Evolutionary conservation across 2,888 invertebrate genomes (phyloP), one percentile per base, ranked within the genome.

Genomic region (Orthosia gracilis): DNA sequence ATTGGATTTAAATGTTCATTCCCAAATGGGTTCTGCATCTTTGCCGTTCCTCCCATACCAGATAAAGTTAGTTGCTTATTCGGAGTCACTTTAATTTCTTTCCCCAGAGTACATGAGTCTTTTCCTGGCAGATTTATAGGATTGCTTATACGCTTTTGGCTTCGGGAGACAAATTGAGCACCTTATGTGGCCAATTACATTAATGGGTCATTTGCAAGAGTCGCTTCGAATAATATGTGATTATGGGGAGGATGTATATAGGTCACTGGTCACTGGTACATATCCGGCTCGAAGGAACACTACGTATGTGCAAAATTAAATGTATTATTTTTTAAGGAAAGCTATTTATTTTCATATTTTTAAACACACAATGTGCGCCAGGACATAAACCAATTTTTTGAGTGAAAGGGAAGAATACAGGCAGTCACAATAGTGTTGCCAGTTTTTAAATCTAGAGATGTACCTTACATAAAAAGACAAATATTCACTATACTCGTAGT

Each of bases 1-100:
- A 31, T 23, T 17, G 26, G 3, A 50, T 71, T 49, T 26, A 49
- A 75, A 71, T 76, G 70, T 79, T 79, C 11, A 79, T 57, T 57
- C 62, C 62, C 73, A 72, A 79, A 76, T 72, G 73, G 15, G 23
- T 45, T 17, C 47, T 52, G 17, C 49, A 47, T 71, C 78, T 47
- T 61, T 73, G 50, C 61, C 74, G 21, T 18, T 26, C 21, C 52
- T 15, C 45, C 49, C 13, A 62, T 40, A 50, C 21, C 21, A 54
- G 64, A 72, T 55, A 21, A 65, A 55, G 59, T 65, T 50, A 18
- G 59, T 80, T 50, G 54, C 21, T 31, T 54, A 55, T 23, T 77
- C 45, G 13, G n/a, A 50, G 73, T 31, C 45, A 64, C n/a, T 76
- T 71, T 54, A 76, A 62, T 79, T 52, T 52, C 21, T 11, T 26